Conservation (phyloP, 2,888 invertebrate genomes). For the Ectropis crepuscularia region DNA sequence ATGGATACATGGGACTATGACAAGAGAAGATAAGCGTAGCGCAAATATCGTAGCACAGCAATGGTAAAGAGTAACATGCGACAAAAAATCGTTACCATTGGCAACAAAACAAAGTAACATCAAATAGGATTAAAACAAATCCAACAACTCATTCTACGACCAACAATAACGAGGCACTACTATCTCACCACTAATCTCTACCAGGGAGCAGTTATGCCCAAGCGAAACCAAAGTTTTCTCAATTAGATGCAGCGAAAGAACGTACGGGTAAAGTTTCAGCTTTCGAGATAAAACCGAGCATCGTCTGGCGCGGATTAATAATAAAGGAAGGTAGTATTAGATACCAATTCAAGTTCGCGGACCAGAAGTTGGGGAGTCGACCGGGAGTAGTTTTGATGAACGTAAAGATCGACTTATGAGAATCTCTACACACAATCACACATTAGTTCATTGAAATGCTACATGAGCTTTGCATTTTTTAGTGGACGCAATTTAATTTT, state of each 20-base stretch:
- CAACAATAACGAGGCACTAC: constrained; percentile 42
- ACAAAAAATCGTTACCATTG: constrained; percentile 1
- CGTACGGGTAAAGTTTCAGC: constrained; percentile 70
- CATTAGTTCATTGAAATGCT: too few relatives aligned
- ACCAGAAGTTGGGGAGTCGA: constrained; percentile 21
- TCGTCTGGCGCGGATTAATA: constrained; percentile 74
- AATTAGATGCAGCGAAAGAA: constrained; percentile 72
- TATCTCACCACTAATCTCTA: constrained; percentile 58
- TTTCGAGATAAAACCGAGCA: constrained; percentile 70
- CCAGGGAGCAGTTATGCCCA: constrained; percentile 43
- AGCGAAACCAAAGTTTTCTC: constrained; percentile 70
- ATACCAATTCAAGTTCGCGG: constrained; percentile 37
- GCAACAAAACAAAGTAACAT: background rate
- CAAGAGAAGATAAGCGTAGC: too few relatives aligned
- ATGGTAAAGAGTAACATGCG: constrained; percentile 37
- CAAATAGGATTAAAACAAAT: constrained; percentile 8
- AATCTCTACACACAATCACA: too few relatives aligned
- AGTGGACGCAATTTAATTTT: too few relatives aligned
- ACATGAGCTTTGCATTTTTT: too few relatives aligned
- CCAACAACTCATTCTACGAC: constrained; percentile 35
- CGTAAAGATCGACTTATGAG: too few relatives aligned
- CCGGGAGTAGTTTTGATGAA: constrained; percentile 21
- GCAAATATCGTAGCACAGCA: background rate
- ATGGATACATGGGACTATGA: too few relatives aligned
- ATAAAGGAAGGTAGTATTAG: constrained; percentile 60